Evolutionary conservation across 2,888 invertebrate genomes (phyloP), one percentile per base, ranked within the genome.

Genomic region (Temnothorax rugatulus): DNA sequence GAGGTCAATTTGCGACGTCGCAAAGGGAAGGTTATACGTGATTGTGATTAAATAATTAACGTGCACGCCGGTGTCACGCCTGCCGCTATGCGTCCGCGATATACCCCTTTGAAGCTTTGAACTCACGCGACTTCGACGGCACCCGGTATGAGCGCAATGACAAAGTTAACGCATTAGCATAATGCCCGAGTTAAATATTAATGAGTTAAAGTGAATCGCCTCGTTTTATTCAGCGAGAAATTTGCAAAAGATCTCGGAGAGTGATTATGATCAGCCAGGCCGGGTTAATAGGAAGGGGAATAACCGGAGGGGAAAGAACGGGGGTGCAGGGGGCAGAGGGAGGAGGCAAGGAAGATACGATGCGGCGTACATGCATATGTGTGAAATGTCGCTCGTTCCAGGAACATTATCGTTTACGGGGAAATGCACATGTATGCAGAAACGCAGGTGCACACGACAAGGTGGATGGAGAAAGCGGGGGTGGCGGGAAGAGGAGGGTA

Each of bases 381-480:
- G 75, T 57, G 69, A 69, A 63, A 85, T 84, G 83, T 88, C 63
- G 66, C 82, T 59, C 81, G 82, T 86, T 83, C 71, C 83, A 18
- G 50, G 71, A 75, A 86, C 84, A 84, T 87, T 83, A 85, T 86
- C 87, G 83, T 88, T 89, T 86, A 87, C 88, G 82, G n/a, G 83
- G 75, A 76, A 75, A 83, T 83, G 86, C 84, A 83, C 59, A 50
- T 84, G 82, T 82, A 87, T 87, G 81, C 38, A 64, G 82, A 82
- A 68, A 83, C 84, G 82, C 88, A 90, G 87, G 89, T 90, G 88
- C 86, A 84, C 68, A 29, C 47, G 68, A 71, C 52, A 38, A 81
- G 81, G 47, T 38, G 71, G 25, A 21, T 50, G 71, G 68, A 34
- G 34, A 34, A 34, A 34, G 34, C 0, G 59, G 11, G 7, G 61